A percentile compares a stretch with the other conserved stretches of the same genome.
Conservation (phyloP, 2,888 invertebrate genomes). For the Polydrusus cervinus region DNA sequence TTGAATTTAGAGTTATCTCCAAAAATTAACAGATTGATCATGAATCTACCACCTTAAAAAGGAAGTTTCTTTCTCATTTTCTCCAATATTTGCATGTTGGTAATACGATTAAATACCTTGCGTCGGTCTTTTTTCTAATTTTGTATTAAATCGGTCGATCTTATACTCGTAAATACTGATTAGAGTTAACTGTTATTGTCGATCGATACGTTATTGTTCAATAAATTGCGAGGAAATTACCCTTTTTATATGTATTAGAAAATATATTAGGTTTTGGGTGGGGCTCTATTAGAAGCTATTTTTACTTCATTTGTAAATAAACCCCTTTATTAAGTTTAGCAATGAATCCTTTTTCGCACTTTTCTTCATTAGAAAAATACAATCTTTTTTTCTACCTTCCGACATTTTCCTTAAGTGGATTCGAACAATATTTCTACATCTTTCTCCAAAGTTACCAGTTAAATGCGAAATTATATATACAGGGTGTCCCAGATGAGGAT, state of each 20-base stretch:
- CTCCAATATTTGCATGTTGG: constrained; percentile 13
- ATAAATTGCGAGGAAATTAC: constrained; percentile 49
- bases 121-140: constrained; percentile 26
- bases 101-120: constrained; percentile 11
- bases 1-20: too few relatives aligned
- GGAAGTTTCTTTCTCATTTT: neutral
- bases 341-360: too few relatives aligned
- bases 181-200: constrained; percentile 47
- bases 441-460: too few relatives aligned
- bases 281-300: constrained; percentile 36
- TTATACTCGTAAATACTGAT: constrained; percentile 51
- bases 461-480: too few relatives aligned
- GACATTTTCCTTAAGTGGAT: too few relatives aligned
- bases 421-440: too few relatives aligned
- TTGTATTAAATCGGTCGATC: constrained; percentile 28
- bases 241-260: constrained; percentile 52
- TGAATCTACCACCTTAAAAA: too few relatives aligned
- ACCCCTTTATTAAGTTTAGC: neutral
- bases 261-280: constrained; percentile 50
- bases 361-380: too few relatives aligned
- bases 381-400: too few relatives aligned
- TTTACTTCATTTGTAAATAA: constrained; percentile 22
- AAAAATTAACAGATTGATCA: too few relatives aligned
- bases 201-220: constrained; percentile 51
- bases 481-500: too few relatives aligned